phyloP scores from a whole-genome alignment of 2,113 vertebrate species.

The Indicator indicator region DNA sequence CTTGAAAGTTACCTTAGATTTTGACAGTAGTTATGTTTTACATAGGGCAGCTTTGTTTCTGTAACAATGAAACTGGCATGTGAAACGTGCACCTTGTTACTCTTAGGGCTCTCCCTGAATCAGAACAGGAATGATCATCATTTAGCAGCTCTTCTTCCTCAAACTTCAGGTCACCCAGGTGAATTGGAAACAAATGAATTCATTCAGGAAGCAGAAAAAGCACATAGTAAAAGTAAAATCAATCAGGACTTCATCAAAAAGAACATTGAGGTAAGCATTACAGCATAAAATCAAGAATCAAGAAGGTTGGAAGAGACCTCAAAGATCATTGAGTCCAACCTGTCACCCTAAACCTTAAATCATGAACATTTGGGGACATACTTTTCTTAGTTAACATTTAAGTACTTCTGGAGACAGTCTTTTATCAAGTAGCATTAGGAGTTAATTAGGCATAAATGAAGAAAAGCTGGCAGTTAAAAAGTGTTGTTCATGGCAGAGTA shows the following conservation, averaged over 20 bases:
- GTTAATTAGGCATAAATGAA: background rate
- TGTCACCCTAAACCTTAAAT: too few species aligned
- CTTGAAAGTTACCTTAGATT: background rate
- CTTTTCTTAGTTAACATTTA: background rate
- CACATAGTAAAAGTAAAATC: slow-evolving; percentile 54
- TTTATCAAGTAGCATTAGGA: background rate
- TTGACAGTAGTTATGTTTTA: slow-evolving; percentile 2
- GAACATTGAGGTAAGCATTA: slow-evolving; percentile 90
- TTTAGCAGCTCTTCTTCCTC: slow-evolving; percentile 16
- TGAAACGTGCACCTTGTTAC: background rate
- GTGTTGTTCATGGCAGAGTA: background rate
- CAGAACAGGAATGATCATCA: background rate
- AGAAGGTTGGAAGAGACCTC: too few species aligned
- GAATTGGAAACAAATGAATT: slow-evolving; percentile 58
- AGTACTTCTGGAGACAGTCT: background rate
- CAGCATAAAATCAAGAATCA: background rate
- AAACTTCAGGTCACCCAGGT: slow-evolving; percentile 56
- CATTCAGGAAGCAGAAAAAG: slow-evolving; percentile 58
- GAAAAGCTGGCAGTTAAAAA: background rate
- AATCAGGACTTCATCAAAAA: slow-evolving; percentile 87
- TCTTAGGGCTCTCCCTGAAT: background rate
- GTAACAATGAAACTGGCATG: background rate
- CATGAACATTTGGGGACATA: too few species aligned
- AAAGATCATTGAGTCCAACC: too few species aligned
- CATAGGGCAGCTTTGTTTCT: slow-evolving; percentile 1